Conservation (phyloP, 2,888 invertebrate species). For the Temnothorax rugatulus region DNA sequence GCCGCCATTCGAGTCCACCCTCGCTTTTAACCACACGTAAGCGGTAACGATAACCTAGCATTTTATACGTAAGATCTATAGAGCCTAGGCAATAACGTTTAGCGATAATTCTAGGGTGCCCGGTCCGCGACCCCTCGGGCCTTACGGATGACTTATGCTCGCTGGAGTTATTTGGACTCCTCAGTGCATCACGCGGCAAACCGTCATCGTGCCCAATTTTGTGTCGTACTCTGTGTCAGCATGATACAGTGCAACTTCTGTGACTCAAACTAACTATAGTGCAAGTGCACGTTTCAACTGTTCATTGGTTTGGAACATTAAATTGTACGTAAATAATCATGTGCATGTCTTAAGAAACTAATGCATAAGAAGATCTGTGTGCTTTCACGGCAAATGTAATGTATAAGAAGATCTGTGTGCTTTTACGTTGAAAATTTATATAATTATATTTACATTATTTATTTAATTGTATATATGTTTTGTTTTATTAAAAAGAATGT, state of each 20-base stretch:
- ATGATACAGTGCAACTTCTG: not conserved
- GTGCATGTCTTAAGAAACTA: not conserved
- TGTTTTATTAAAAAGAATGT: not conserved
- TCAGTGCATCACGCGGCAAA: slow-evolving; percentile 63
- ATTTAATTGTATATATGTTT: not conserved
- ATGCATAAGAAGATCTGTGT: not conserved
- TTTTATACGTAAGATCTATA: slow-evolving; percentile 86
- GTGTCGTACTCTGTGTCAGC: slow-evolving; percentile 46
- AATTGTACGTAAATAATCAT: not conserved
- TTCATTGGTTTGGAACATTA: not conserved
- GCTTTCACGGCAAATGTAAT: not conserved
- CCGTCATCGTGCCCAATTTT: slow-evolving; percentile 54
- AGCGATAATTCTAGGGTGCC: slow-evolving; percentile 86
- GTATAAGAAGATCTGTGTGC: not conserved
- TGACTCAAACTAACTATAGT: not conserved
- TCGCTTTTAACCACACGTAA: slow-evolving; percentile 79
- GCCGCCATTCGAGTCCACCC: slow-evolving; percentile 77
- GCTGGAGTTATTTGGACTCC: slow-evolving; percentile 72
- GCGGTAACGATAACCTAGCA: slow-evolving; percentile 83
- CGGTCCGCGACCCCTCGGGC: slow-evolving; percentile 77
- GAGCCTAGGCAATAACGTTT: slow-evolving; percentile 86
- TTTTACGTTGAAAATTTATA: not conserved
- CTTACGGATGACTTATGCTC: slow-evolving; percentile 83
- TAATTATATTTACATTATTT: not conserved
- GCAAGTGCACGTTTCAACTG: not conserved